Percentiles rank a stretch among this genome's conserved stretches.
Evolutionary conservation across 2,113 vertebrate species (phyloP).

Genomic region (Chinchilla lanigera): DNA sequence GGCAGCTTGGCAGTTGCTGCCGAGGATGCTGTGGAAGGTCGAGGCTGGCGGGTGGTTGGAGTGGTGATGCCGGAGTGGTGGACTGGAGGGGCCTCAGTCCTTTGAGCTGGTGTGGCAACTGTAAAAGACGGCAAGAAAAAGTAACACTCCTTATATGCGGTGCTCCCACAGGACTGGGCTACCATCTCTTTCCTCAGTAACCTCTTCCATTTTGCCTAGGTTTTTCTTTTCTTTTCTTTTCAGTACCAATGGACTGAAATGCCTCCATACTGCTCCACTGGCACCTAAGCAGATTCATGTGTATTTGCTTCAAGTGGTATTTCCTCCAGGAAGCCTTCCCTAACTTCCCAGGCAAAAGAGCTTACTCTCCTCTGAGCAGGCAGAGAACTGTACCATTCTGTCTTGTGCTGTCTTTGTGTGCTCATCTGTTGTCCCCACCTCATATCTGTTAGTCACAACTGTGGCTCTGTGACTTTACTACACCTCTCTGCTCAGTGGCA

Average conservation of each 20-base stretch:
- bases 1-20: not conserved
- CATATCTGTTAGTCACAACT: not conserved
- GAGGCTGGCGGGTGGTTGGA: not conserved
- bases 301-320: not conserved
- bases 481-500: not conserved
- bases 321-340: constrained; percentile 1
- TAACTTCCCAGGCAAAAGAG: not conserved
- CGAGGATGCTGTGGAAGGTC: not conserved
- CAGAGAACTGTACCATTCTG: not conserved
- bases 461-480: not conserved
- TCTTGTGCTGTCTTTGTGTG: not conserved
- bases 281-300: not conserved
- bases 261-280: not conserved
- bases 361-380: not conserved
- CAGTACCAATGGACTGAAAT: not conserved
- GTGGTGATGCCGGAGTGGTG: not conserved
- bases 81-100: not conserved
- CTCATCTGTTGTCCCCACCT: not conserved
- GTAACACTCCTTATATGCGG: not conserved
- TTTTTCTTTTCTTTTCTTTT: not conserved
- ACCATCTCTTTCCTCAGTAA: not conserved
- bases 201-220: not conserved
- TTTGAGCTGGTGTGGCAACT: constrained; percentile 17
- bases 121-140: not conserved
- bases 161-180: not conserved